Evolutionary conservation across 2,888 invertebrate species (phyloP).

Genomic region (Parelbella ahira): DNA sequence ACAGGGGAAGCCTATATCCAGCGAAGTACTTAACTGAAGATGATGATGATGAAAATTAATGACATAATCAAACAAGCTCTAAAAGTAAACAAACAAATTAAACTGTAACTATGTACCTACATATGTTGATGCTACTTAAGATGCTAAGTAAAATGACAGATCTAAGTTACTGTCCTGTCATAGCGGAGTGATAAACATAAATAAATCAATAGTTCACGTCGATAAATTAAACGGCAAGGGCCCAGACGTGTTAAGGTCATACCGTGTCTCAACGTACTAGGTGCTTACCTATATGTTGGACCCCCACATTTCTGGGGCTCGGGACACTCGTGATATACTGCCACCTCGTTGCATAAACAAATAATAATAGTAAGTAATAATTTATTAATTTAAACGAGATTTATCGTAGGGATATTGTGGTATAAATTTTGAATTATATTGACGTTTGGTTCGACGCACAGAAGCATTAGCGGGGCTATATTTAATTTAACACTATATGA

Average conservation of each 20-base stretch:
- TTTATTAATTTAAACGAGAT: constrained; percentile 25
- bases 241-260: constrained; percentile 9
- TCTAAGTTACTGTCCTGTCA: neutral
- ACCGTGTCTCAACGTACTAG: neutral
- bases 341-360: constrained; percentile 18
- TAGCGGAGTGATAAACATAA: too few species aligned
- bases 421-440: constrained; percentile 23
- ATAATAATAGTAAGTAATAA: constrained; percentile 19
- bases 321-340: constrained; percentile 19
- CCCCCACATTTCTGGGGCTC: constrained; percentile 26
- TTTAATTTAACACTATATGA: too few species aligned
- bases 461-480: too few species aligned
- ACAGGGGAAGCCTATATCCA: too few species aligned
- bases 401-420: constrained; percentile 21
- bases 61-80: too few species aligned
- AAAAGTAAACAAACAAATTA: too few species aligned
- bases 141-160: neutral
- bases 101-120: too few species aligned
- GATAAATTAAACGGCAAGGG: constrained; percentile 5
- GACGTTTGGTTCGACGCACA: too few species aligned
- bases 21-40: too few species aligned
- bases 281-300: constrained; percentile 25
- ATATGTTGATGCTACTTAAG: too few species aligned
- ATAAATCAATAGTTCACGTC: constrained; percentile 8
- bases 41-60: too few species aligned